Percentiles rank a stretch among this genome's conserved stretches.
phyloP scores from a whole-genome alignment of 2,113 vertebrate genomes.

The Pampusana beccarii region DNA sequence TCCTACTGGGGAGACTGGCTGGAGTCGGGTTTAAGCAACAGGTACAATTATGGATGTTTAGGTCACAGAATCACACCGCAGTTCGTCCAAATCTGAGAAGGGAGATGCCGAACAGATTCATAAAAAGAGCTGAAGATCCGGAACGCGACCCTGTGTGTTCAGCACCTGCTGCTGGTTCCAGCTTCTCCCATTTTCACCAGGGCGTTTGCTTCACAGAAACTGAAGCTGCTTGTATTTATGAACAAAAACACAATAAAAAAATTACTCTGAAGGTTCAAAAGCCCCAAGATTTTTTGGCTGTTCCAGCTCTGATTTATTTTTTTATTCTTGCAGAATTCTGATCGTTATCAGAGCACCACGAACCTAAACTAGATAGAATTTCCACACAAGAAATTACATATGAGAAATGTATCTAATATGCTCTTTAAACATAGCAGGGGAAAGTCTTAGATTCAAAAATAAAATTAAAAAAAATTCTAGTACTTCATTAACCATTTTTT shows the following conservation, averaged over 20 bases:
- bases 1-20: not conserved
- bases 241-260: not conserved
- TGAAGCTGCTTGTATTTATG: not conserved
- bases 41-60: not conserved
- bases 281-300: not conserved
- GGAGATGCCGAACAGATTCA: not conserved
- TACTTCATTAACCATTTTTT: not conserved
- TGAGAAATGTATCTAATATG: not conserved
- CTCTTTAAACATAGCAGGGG: not conserved
- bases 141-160: not conserved
- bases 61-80: not conserved
- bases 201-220: not conserved
- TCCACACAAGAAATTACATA: not conserved
- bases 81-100: not conserved
- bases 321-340: slow-evolving; percentile 5
- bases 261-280: slow-evolving; percentile 2
- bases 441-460: not conserved
- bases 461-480: not conserved
- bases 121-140: not conserved
- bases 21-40: slow-evolving; percentile 21
- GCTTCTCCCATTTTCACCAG: not conserved
- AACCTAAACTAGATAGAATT: not conserved
- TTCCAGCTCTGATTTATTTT: not conserved
- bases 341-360: not conserved
- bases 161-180: not conserved